These are phyloP conservation scores for Cichlasoma orientale DNA, from an alignment of 2,797 vertebrate genomes.

Conservation along the genomic window DNA sequence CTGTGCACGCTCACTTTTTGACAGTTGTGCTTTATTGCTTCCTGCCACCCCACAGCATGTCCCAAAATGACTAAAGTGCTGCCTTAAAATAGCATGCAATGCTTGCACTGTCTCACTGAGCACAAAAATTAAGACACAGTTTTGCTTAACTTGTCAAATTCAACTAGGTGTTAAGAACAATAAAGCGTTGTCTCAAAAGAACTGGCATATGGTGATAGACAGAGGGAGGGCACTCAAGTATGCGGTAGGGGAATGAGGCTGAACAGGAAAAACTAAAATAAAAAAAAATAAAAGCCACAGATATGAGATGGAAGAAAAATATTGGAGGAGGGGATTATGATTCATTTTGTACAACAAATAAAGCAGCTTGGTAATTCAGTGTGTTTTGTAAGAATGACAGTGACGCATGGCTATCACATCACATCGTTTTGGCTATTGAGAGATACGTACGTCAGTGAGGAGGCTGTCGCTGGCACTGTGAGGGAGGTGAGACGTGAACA, in stretches of 20 bases:
- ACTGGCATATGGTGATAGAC: neutral
- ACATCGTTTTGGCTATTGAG: neutral
- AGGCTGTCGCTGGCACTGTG: neutral
- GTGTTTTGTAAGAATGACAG: neutral
- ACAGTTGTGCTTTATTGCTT: constrained; percentile 10
- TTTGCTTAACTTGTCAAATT: neutral
- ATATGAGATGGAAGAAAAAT: neutral
- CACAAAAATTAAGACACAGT: too few species aligned
- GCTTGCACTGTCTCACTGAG: neutral
- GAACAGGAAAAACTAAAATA: neutral
- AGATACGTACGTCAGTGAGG: constrained; percentile 14
- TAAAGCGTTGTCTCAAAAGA: neutral
- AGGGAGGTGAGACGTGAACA: constrained; percentile 32
- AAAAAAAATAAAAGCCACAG: neutral
- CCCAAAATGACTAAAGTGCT: neutral
- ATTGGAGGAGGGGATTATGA: constrained; percentile 7
- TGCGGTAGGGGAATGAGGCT: neutral
- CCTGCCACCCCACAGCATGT: neutral
- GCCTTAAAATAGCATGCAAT: neutral
- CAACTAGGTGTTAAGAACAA: neutral
- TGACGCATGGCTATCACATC: neutral
- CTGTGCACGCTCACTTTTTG: neutral
- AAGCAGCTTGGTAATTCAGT: neutral
- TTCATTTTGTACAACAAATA: constrained; percentile 20
- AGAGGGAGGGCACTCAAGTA: neutral